These are phyloP conservation scores for Chionoecetes opilio DNA, from an alignment of 1,140 invertebrate species.

Conservation along the genomic window DNA sequence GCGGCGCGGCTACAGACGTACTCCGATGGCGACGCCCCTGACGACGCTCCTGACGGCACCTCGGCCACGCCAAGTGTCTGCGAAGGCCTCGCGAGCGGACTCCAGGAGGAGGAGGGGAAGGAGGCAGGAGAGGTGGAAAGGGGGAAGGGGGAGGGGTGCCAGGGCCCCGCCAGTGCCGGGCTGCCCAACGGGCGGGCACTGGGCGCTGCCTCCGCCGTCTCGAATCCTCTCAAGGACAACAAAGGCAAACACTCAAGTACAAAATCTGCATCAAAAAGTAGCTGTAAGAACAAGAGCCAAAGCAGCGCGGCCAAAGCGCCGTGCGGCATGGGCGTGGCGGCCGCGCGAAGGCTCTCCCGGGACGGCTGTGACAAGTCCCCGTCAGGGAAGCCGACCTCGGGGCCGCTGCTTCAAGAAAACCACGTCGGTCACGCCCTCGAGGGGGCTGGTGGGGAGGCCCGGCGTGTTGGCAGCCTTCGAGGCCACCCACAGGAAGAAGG, in stretches of 20 bases:
- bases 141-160: background rate
- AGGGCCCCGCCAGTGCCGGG: background rate
- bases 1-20: conserved; percentile 63
- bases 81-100: background rate
- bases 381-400: background rate
- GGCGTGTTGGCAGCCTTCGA: background rate
- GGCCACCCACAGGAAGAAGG: background rate
- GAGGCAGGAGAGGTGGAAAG: background rate
- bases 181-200: conserved; percentile 57
- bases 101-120: background rate
- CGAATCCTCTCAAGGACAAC: background rate
- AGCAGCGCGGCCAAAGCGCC: conserved; percentile 33
- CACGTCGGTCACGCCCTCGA: conserved; percentile 17
- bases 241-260: conserved; percentile 58
- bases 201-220: background rate
- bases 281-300: conserved; percentile 59
- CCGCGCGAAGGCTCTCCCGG: background rate
- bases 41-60: background rate
- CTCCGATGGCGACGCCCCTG: background rate
- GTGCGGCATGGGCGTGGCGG: conserved; percentile 35
- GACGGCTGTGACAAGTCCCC: conserved; percentile 22
- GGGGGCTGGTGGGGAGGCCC: background rate
- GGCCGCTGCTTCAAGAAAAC: background rate
- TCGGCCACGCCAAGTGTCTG: background rate
- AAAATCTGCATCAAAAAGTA: conserved; percentile 70